phyloP scores from a whole-genome alignment of 2,888 invertebrate genomes.

The Mesodorylaimus sp. region DNA sequence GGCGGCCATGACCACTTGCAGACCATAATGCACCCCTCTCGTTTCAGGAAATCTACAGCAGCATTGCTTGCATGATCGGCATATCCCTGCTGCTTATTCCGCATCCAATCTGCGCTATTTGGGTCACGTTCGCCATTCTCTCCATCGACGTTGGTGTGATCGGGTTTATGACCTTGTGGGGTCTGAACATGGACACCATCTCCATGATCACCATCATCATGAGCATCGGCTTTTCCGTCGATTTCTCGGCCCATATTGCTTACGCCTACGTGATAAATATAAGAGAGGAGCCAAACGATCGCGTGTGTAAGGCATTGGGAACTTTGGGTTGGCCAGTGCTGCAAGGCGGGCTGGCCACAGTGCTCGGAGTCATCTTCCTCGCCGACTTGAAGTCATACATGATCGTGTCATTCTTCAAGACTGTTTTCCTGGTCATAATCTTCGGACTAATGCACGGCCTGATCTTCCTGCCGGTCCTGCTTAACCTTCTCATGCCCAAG shows the following conservation, averaged over 20 bases:
- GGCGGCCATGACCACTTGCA: too few species aligned
- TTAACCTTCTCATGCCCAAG: slow-evolving; percentile 31
- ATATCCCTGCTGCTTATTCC: slow-evolving; percentile 83
- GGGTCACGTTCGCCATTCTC: slow-evolving; percentile 83
- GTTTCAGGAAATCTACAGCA: slow-evolving; percentile 22
- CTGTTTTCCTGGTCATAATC: slow-evolving; percentile 73
- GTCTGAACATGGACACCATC: slow-evolving; percentile 58
- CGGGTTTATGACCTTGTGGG: slow-evolving; percentile 90
- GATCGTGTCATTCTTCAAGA: slow-evolving; percentile 86
- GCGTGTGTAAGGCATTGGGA: slow-evolving; percentile 61
- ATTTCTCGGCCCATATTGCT: slow-evolving; percentile 63
- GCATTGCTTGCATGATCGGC: slow-evolving; percentile 61
- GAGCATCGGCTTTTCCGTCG: slow-evolving; percentile 90
- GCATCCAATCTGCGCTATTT: slow-evolving; percentile 67
- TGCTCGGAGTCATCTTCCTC: slow-evolving; percentile 65
- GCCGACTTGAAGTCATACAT: slow-evolving; percentile 78
- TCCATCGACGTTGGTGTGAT: slow-evolving; percentile 82
- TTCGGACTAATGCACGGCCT: slow-evolving; percentile 82
- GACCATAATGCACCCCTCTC: too few species aligned
- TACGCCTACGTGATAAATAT: slow-evolving; percentile 24
- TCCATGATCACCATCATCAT: slow-evolving; percentile 90
- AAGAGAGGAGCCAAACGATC: slow-evolving; percentile 38
- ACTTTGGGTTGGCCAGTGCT: slow-evolving; percentile 63
- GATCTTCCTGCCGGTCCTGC: slow-evolving; percentile 53
- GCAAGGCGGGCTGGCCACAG: slow-evolving; percentile 73